Evolutionary conservation across 1,140 invertebrate genomes (phyloP), one percentile per base, ranked within the genome.

Genomic region (Chrysoperla carnea): DNA sequence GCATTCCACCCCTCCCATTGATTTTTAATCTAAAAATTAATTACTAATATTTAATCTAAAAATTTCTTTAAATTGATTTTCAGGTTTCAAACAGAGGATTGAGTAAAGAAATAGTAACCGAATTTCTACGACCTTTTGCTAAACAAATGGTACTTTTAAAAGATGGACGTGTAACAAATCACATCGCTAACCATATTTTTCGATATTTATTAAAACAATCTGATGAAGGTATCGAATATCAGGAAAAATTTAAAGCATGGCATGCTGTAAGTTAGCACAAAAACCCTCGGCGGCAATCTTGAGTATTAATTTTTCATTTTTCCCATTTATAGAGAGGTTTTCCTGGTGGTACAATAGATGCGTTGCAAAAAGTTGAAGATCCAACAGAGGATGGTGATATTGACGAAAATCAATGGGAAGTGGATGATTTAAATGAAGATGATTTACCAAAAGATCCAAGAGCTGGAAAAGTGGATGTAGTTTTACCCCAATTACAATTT

Each of bases 401-500:
- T 13, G 44, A 49, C 3, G 50, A 60, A 9, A 50, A 56, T 42
- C 51, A 56, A n/a, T 54, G 58, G 40, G 50, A 57, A 27, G 45
- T 50, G 6, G 48, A 52, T 8, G 42, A 54, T 37, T 48, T 51
- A 38, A 41, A 46, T 46, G 44, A 54, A 50, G 45, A 40, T 42
- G 48, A 54, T 37, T 59, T 54, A 49, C 50, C 59, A 2, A 55
- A 83, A 27, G 85, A 89, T 69, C 83, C 84, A 14, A 65, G 85
- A 41, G 84, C 84, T 23, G 85, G 84, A 8, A 67, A 67, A 49
- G 78, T 88, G 1, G 66, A 84, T 60, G 80, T 84, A 1, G 61
- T 70, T 37, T 66, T 88, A 46, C 70, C 75, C 0, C 74, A 79
- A 51, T 60, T 89, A 36, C 66, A 70, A 17, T 73, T 85, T 27